Percentiles rank a stretch among this genome's conserved stretches.
These are phyloP conservation scores for Euphydryas editha DNA, from an alignment of 2,888 invertebrate species.

Conservation along the genomic window DNA sequence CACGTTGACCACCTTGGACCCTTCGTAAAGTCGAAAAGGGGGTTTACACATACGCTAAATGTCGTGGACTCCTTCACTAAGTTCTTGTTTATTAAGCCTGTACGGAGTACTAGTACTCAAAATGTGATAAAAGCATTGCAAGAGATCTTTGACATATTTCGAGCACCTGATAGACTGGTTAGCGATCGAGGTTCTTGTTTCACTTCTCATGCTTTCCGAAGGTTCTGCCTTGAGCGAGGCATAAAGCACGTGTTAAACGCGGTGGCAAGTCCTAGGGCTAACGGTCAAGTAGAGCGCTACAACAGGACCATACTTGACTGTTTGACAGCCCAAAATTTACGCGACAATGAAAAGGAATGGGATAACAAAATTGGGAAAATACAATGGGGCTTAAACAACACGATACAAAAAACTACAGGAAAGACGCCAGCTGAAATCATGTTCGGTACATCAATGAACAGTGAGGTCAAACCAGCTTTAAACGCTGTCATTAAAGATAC, in stretches of 20 bases:
- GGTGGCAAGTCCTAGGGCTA: constrained; percentile 40
- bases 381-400: constrained; percentile 49
- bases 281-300: constrained; percentile 12
- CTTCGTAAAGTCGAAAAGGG: constrained; percentile 59
- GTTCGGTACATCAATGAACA: constrained; percentile 36
- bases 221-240: constrained; percentile 9
- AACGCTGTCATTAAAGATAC: neutral
- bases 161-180: constrained; percentile 31
- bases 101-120: constrained; percentile 33
- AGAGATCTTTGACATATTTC: constrained; percentile 30
- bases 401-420: constrained; percentile 44
- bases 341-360: constrained; percentile 52
- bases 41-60: constrained; percentile 28
- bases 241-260: constrained; percentile 41
- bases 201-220: constrained; percentile 26
- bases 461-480: constrained; percentile 21
- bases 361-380: constrained; percentile 50
- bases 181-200: constrained; percentile 38
- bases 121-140: constrained; percentile 19
- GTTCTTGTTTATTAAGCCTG: constrained; percentile 26
- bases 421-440: constrained; percentile 40
- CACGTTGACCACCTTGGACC: no score
- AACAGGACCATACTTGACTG: constrained; percentile 36
- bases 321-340: constrained; percentile 43
- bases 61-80: constrained; percentile 36